phyloP scores from a whole-genome alignment of 23 tunicate species.

The Clavelina lepadiformis region DNA sequence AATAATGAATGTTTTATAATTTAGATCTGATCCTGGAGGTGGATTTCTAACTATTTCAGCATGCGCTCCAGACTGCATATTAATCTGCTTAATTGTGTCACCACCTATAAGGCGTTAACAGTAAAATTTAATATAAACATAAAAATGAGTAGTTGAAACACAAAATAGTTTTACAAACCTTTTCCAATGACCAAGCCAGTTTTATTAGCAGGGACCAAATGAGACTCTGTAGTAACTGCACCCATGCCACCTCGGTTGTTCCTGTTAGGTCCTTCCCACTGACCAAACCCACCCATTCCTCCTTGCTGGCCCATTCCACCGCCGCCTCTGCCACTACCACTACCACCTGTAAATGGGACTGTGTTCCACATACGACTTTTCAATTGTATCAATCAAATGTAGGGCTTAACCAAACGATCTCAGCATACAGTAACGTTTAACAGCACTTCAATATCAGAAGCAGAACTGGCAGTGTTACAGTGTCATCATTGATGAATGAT shows the following conservation, averaged over 20 bases:
- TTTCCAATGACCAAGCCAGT: slow-evolving; percentile 99
- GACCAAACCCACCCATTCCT: slow-evolving; percentile 75
- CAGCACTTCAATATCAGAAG: too few species aligned
- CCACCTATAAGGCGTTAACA: slow-evolving; percentile 56
- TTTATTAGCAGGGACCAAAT: slow-evolving; percentile 92
- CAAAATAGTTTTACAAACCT: slow-evolving; percentile 29
- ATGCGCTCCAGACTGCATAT: slow-evolving; percentile 95
- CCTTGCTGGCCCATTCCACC: slow-evolving; percentile 33
- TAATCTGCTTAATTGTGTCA: slow-evolving; percentile 92
- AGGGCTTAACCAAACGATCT: too few species aligned
- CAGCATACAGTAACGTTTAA: too few species aligned
- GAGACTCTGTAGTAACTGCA: slow-evolving; percentile 48
- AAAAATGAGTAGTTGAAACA: background rate
- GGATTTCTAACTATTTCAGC: slow-evolving; percentile 91
- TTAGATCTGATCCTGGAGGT: slow-evolving; percentile 85
- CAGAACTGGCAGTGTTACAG: too few species aligned
- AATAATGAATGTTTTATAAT: slow-evolving; percentile 89
- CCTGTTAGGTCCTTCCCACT: slow-evolving; percentile 83
- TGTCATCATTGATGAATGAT: too few species aligned
- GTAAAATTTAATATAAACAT: background rate
- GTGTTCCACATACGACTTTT: too few species aligned
- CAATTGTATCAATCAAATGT: too few species aligned
- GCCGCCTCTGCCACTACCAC: slow-evolving; percentile 2
- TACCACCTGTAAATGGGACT: too few species aligned
- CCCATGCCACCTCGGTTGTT: slow-evolving; percentile 39